phyloP scores from a whole-genome alignment of 2,113 vertebrate species.

The Rostratula benghalensis region DNA sequence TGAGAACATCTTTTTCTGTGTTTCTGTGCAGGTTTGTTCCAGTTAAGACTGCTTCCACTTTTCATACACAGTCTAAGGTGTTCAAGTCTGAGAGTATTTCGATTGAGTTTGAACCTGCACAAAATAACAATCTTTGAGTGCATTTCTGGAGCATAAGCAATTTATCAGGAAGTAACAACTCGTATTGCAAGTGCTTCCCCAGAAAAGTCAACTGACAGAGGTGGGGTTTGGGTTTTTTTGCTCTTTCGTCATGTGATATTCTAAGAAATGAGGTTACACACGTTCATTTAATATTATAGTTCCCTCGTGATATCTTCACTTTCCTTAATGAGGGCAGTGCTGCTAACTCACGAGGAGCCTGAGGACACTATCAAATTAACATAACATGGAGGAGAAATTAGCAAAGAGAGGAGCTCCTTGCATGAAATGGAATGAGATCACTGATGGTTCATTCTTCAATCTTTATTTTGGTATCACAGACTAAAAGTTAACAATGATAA shows the following conservation, averaged over 20 bases:
- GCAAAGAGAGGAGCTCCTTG: neutral
- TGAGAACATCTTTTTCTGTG: neutral
- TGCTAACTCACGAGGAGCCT: constrained; percentile 43
- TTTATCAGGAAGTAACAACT: neutral
- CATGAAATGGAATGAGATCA: constrained; percentile 6
- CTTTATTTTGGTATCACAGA: neutral
- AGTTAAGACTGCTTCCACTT: neutral
- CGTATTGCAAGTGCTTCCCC: neutral
- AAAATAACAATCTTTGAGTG: neutral
- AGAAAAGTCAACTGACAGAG: neutral
- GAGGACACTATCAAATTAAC: constrained; percentile 43
- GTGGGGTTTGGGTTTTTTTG: constrained; percentile 16
- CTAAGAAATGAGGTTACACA: constrained; percentile 37
- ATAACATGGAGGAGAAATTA: constrained; percentile 21
- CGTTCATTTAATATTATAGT: neutral
- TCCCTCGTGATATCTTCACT: constrained; percentile 18
- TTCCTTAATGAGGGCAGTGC: constrained; percentile 50
- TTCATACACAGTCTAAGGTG: neutral
- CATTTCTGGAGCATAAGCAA: neutral
- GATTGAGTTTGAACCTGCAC: neutral
- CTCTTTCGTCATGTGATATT: neutral
- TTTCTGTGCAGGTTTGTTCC: neutral
- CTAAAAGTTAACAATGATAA: neutral
- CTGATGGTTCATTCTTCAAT: neutral
- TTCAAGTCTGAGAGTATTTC: neutral